Evolutionary conservation across 53 echinoderm and acorn worm genomes (phyloP).

Genomic region (Echinarachnius parma): DNA sequence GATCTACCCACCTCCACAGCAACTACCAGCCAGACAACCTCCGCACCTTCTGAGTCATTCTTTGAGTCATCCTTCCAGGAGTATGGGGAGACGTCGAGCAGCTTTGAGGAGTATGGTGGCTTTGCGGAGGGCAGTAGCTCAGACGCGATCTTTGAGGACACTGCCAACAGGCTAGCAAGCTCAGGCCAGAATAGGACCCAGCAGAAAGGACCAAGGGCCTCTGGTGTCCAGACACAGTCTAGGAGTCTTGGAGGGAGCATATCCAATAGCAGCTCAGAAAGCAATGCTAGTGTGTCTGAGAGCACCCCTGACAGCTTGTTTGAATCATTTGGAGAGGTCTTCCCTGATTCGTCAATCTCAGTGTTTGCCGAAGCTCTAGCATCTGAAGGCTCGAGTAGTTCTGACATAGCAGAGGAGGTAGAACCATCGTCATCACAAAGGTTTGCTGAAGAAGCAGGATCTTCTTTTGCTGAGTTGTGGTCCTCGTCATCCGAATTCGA

Average conservation of each 20-base stretch:
- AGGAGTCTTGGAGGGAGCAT: too few relatives aligned
- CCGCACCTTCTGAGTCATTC: background rate
- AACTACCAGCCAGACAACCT: too few relatives aligned
- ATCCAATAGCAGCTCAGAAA: too few relatives aligned
- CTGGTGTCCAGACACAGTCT: too few relatives aligned
- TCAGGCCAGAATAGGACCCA: background rate
- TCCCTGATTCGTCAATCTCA: background rate
- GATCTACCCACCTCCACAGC: background rate
- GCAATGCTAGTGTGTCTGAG: too few relatives aligned
- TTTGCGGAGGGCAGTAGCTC: background rate
- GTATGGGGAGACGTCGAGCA: too few relatives aligned
- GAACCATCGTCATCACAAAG: too few relatives aligned
- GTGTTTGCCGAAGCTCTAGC: background rate
- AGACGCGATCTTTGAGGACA: slow-evolving; percentile 19
- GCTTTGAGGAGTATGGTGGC: background rate
- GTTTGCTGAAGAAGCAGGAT: background rate
- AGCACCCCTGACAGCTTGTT: background rate
- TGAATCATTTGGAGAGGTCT: slow-evolving; percentile 3
- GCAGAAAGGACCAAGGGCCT: too few relatives aligned
- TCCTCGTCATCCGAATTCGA: too few relatives aligned
- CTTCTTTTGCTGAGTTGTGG: background rate
- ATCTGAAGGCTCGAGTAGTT: too few relatives aligned
- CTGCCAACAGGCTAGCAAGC: background rate
- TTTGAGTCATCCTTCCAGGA: background rate
- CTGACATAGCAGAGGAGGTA: too few relatives aligned